Conservation (phyloP, 2,797 vertebrate species). For the Psittacula echo region DNA sequence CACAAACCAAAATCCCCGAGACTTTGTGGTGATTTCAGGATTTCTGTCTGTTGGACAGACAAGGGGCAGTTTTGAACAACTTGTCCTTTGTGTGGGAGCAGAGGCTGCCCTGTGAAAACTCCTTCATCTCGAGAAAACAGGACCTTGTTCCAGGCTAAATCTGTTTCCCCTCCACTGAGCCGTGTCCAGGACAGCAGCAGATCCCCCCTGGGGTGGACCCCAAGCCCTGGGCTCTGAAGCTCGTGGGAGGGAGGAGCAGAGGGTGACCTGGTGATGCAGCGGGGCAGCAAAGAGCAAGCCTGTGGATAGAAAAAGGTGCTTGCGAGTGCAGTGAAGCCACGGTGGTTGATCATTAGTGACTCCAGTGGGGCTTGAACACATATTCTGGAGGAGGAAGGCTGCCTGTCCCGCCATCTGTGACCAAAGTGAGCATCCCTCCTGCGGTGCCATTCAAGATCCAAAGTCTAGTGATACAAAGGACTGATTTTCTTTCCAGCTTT, state of each 20-base stretch:
- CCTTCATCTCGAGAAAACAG: not conserved
- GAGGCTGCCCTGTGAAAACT: not conserved
- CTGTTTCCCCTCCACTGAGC: not conserved
- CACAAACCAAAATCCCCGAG: not conserved
- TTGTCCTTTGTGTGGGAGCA: not conserved
- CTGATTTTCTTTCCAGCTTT: not conserved
- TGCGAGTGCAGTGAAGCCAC: rapidly evolving
- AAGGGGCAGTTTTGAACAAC: not conserved
- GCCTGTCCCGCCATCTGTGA: rapidly evolving
- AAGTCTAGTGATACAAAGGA: not conserved
- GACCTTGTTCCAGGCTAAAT: not conserved
- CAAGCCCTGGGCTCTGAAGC: not conserved
- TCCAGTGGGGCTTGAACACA: rapidly evolving
- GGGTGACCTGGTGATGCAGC: not conserved
- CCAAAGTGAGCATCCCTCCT: not conserved
- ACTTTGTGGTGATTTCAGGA: not conserved
- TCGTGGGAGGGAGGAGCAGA: rapidly evolving
- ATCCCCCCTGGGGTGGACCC: not conserved
- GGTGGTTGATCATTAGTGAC: conserved; percentile 6
- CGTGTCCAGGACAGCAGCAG: not conserved
- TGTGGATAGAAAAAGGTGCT: not conserved
- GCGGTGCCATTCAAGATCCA: not conserved
- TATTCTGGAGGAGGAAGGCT: not conserved
- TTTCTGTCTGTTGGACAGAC: not conserved
- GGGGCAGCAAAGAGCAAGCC: not conserved